Conservation (phyloP, 2,888 invertebrate species). For the Polyommatus icarus region DNA sequence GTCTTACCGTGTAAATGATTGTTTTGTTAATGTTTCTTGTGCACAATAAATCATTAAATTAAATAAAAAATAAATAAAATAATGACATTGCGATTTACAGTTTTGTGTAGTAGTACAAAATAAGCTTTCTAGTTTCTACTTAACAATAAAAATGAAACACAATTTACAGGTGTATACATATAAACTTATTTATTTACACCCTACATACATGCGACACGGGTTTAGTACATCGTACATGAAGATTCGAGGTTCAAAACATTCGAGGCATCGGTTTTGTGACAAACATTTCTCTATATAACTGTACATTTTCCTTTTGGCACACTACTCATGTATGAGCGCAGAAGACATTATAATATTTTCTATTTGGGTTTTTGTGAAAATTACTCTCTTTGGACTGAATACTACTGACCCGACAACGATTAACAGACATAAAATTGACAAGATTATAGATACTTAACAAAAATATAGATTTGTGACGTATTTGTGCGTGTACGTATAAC, state of each 20-base stretch:
- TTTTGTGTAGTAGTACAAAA: too few species aligned
- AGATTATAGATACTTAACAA: constrained; percentile 23
- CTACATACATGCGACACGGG: constrained; percentile 72
- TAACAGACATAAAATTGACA: constrained; percentile 55
- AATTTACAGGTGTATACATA: constrained; percentile 74
- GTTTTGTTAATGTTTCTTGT: too few species aligned
- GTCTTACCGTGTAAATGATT: too few species aligned
- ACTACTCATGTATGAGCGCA: neutral
- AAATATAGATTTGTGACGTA: constrained; percentile 30
- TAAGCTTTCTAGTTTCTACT: neutral
- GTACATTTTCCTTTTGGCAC: constrained; percentile 28
- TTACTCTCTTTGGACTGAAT: constrained; percentile 45
- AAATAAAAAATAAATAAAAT: too few species aligned
- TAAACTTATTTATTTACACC: constrained; percentile 80
- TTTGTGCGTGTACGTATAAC: constrained; percentile 18
- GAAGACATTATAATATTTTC: neutral
- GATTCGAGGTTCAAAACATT: constrained; percentile 45
- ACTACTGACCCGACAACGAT: constrained; percentile 62
- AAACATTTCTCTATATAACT: constrained; percentile 22
- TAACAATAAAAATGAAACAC: constrained; percentile 54
- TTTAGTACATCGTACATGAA: constrained; percentile 42
- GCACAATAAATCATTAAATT: too few species aligned
- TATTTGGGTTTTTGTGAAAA: constrained; percentile 24
- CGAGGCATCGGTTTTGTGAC: constrained; percentile 36
- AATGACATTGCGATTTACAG: too few species aligned